A percentile compares a stretch with the other conserved stretches of the same genome.
Conservation (phyloP, 2,113 vertebrate genomes). For the Eidolon helvum region DNA sequence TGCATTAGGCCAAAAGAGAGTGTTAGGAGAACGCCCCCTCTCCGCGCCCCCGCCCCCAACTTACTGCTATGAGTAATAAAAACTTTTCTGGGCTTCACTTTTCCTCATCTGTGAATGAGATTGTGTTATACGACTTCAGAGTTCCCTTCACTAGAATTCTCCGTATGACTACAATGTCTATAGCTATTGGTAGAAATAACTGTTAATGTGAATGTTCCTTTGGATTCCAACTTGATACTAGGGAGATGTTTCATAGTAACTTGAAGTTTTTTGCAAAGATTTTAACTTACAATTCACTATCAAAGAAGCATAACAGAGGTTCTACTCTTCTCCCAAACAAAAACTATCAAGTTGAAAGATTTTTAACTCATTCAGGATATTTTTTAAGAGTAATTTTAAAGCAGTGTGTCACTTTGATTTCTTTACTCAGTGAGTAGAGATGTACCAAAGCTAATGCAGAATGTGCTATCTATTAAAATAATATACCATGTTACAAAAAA, state of each 20-base stretch:
- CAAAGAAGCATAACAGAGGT: background rate
- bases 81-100: background rate
- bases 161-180: background rate
- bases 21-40: background rate
- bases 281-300: background rate
- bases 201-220: background rate
- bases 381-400: conserved; percentile 41
- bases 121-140: background rate
- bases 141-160: background rate
- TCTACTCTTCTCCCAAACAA: background rate
- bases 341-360: background rate
- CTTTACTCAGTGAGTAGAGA: background rate
- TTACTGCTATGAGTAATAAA: background rate
- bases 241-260: background rate
- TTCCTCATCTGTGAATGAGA: background rate
- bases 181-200: conserved; percentile 14
- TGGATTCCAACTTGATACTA: background rate
- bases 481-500: background rate
- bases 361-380: background rate
- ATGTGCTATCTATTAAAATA: conserved; percentile 17
- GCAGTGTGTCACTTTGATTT: conserved; percentile 5
- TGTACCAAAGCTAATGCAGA: conserved; percentile 13
- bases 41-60: no score
- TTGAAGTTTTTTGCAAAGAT: background rate
- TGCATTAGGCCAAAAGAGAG: background rate